phyloP scores from a whole-genome alignment of 2,113 vertebrate genomes.

The Agapornis roseicollis region DNA sequence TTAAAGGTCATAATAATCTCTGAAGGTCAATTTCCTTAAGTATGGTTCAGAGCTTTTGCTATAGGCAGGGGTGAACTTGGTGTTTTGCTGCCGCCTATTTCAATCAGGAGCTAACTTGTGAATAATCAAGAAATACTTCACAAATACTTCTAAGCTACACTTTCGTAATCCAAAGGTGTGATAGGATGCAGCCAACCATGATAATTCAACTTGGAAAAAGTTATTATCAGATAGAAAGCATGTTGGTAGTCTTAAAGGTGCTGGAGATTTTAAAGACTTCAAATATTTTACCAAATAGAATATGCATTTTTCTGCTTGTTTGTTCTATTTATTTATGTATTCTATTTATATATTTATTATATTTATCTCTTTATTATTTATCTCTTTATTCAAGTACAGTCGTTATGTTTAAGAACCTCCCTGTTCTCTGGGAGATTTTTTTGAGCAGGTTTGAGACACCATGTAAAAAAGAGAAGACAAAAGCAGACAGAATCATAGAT shows the following conservation, averaged over 20 bases:
- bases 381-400: background rate
- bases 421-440: background rate
- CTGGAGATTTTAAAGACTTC: conserved; percentile 58
- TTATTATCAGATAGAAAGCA: conserved; percentile 74
- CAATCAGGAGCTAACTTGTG: conserved; percentile 77
- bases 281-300: conserved; percentile 34
- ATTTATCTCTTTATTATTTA: background rate
- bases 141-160: conserved; percentile 69
- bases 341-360: background rate
- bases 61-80: conserved; percentile 4
- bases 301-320: background rate
- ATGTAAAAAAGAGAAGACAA: background rate
- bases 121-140: conserved; percentile 78
- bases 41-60: conserved; percentile 73
- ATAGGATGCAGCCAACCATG: conserved; percentile 77
- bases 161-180: conserved; percentile 76
- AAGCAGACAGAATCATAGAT: background rate
- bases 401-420: background rate
- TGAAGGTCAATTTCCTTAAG: conserved; percentile 78
- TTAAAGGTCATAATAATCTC: conserved; percentile 84
- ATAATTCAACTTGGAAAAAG: conserved; percentile 75
- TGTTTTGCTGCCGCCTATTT: conserved; percentile 75
- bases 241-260: conserved; percentile 72
- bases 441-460: background rate
- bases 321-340: background rate